Conservation (phyloP, 1,140 invertebrate genomes). For the Diabrotica virgifera region DNA sequence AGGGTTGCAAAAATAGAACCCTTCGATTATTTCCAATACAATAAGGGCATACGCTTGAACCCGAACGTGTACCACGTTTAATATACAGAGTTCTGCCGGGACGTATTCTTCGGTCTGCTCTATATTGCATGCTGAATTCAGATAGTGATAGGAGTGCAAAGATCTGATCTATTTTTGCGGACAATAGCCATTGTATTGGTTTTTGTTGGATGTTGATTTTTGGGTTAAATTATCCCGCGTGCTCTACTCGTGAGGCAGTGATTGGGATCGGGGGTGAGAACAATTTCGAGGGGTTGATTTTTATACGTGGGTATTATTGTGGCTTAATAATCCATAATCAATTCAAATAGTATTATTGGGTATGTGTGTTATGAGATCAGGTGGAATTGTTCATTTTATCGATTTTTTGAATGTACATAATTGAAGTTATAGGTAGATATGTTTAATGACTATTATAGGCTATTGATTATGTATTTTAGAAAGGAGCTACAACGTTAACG, state of each 20-base stretch:
- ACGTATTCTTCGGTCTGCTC: not conserved
- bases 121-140: not conserved
- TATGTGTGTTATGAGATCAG: not conserved
- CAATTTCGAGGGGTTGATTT: conserved; percentile 3
- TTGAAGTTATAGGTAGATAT: not conserved
- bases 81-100: not conserved
- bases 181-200: conserved; percentile 13
- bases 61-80: conserved; percentile 1
- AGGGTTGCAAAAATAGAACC: conserved; percentile 9
- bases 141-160: conserved; percentile 4
- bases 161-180: conserved; percentile 18
- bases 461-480: too few relatives aligned
- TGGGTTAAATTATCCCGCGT: conserved; percentile 16
- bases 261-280: conserved; percentile 8
- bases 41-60: conserved; percentile 9
- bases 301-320: not conserved
- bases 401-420: not conserved
- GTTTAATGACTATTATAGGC: too few relatives aligned
- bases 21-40: conserved; percentile 19
- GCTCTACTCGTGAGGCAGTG: conserved; percentile 12
- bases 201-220: conserved; percentile 18
- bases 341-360: not conserved
- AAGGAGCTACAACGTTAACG: too few relatives aligned
- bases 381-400: not conserved
- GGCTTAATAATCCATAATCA: conserved; percentile 10